phyloP scores from a whole-genome alignment of 2,888 invertebrate genomes.

The Stenolophus ochropezus region DNA sequence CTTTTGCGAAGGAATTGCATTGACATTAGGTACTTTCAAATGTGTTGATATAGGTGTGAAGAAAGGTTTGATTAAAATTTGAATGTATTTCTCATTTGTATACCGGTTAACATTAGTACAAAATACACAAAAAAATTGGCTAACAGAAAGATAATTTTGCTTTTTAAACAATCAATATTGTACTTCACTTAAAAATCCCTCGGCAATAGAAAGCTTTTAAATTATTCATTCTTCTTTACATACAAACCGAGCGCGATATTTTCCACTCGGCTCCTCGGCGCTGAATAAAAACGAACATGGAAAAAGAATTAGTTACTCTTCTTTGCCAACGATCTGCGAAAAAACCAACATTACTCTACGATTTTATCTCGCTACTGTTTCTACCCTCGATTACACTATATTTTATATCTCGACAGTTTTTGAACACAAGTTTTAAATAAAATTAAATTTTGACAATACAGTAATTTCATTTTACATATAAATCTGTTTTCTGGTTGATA shows the following conservation, averaged over 20 bases:
- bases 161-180: constrained; percentile 29
- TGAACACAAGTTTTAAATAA: too few relatives aligned
- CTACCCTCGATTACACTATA: too few relatives aligned
- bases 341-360: not conserved
- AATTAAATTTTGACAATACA: too few relatives aligned
- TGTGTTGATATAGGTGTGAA: too few relatives aligned
- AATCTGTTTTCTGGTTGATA: too few relatives aligned
- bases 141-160: constrained; percentile 24
- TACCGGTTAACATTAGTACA: too few relatives aligned
- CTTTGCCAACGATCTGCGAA: not conserved
- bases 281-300: constrained; percentile 32
- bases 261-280: constrained; percentile 8
- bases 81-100: too few relatives aligned
- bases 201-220: constrained; percentile 40
- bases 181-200: constrained; percentile 28
- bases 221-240: constrained; percentile 48
- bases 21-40: too few relatives aligned
- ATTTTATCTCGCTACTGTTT: not conserved
- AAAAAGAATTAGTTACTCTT: constrained; percentile 24
- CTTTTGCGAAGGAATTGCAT: too few relatives aligned
- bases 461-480: too few relatives aligned
- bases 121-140: not conserved
- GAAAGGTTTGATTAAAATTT: too few relatives aligned
- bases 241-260: constrained; percentile 31
- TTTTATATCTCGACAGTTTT: too few relatives aligned